These are phyloP conservation scores for Temnothorax longispinosus DNA, from an alignment of 1,140 invertebrate species.

Conservation along the genomic window DNA sequence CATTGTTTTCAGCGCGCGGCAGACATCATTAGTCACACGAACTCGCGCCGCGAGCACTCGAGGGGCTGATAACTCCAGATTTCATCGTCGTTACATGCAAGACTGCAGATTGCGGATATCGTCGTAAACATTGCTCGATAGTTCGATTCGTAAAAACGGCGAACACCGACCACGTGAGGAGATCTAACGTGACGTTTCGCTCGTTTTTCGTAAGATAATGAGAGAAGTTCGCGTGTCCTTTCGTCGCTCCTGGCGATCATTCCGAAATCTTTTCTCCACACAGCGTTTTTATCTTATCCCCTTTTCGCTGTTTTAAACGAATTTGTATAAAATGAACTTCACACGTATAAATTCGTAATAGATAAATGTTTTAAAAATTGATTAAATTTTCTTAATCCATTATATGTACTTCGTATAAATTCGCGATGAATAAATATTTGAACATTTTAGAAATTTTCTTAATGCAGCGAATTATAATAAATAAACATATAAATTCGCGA, in stretches of 20 bases:
- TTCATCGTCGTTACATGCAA: background rate
- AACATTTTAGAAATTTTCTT: too few species aligned
- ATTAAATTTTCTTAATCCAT: background rate
- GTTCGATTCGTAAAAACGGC: background rate
- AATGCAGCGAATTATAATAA: too few species aligned
- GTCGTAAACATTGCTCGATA: background rate
- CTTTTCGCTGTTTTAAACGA: background rate
- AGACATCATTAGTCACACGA: conserved; percentile 28
- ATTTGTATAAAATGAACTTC: background rate
- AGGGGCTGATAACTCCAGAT: conserved; percentile 44
- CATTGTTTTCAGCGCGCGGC: conserved; percentile 45
- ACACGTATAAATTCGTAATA: background rate
- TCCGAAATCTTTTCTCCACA: background rate
- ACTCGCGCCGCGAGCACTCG: conserved; percentile 4
- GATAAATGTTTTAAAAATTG: background rate
- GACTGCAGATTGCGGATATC: conserved; percentile 6
- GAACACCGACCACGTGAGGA: background rate
- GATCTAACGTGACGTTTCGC: background rate
- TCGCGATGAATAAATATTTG: background rate
- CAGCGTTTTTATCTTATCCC: background rate
- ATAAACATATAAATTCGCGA: background rate
- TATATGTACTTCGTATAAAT: background rate
- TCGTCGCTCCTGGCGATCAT: background rate
- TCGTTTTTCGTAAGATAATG: background rate
- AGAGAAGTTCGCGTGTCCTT: background rate